Evolutionary conservation across 37 sponge, comb jelly and placozoan genomes (phyloP), one percentile per base, ranked within the genome.

Genomic region (Lycopodina hypogea): DNA sequence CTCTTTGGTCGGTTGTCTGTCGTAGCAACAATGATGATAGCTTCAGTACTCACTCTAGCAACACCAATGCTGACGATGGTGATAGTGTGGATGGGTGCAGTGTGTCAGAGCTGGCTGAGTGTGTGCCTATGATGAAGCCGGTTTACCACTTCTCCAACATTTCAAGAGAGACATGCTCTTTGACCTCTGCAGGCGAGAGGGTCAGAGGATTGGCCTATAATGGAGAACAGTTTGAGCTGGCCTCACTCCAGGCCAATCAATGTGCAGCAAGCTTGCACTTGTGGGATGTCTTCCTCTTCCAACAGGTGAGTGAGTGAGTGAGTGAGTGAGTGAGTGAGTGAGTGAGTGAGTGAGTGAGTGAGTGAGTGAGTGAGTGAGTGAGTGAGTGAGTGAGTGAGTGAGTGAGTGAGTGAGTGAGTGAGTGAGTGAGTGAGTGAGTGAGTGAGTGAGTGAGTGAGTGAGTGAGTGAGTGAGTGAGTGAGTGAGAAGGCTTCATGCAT

Each of bases 251-350:
- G 41, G 62, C 84, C 9, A 84, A 68, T 76, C 75, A 78, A 23
- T 87, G 84, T 77, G 68, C 40, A 42, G 87, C 88, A 34, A 58
- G 76, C 40, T 56, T 91, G 0, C 81, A 91, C 72, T 84, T 91
- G 42, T 91, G 92, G 92, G 92, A 91, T 80, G 63, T 67, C 23
- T 80, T 57, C 39, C 48, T 74, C 35, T 83, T 87, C 52, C 81
- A 79, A 39, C 87, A 91, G 80, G 92, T 86, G 66, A 55, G 69
- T 51, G 29, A 30, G 26, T 58, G 38, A 45, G 48, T 45, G 48
- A 45, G 48, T 45, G 48, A 42, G 69, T 67, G 79, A 28, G 79
- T 53, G 63, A 36, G 79, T 79, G 79, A 24, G 56, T 79, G 79
- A 67, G 79, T 79, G 68, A 41, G 69, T 79, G 69, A 67, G 69